Percentiles rank a stretch among this genome's conserved stretches.
These are phyloP conservation scores for Globodera ellingtonae DNA, from an alignment of 1,140 invertebrate genomes.

Conservation along the genomic window DNA sequence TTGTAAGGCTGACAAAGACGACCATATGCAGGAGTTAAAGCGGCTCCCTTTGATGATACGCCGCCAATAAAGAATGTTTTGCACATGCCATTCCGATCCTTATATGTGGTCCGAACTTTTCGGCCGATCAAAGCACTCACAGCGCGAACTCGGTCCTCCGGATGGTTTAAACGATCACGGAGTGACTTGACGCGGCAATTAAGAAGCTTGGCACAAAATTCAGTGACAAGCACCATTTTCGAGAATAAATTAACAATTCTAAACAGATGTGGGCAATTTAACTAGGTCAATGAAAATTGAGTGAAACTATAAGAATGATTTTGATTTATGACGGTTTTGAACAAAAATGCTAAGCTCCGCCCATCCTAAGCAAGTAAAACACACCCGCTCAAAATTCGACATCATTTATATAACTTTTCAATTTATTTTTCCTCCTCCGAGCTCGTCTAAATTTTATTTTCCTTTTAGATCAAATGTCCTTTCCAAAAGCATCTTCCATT, in stretches of 20 bases:
- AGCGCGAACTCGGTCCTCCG: background rate
- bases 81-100: background rate
- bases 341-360: too few species aligned
- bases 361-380: background rate
- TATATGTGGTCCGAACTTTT: background rate
- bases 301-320: too few species aligned
- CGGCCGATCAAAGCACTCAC: background rate
- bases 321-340: too few species aligned
- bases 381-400: background rate
- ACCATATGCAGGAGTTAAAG: too few species aligned
- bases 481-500: too few species aligned
- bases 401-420: background rate
- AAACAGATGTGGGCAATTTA: background rate
- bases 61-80: too few species aligned
- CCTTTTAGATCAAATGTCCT: too few species aligned
- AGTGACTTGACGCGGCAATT: background rate
- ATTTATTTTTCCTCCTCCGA: too few species aligned
- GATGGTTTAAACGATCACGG: constrained; percentile 6
- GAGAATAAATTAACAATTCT: background rate
- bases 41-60: too few species aligned
- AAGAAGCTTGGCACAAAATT: background rate
- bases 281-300: background rate
- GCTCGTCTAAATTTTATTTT: too few species aligned
- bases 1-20: too few species aligned
- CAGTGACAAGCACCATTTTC: constrained; percentile 4